Percentiles rank a stretch among this genome's conserved stretches.
phyloP scores from a whole-genome alignment of 1,140 invertebrate genomes.

The Acyrthosiphon pisum region DNA sequence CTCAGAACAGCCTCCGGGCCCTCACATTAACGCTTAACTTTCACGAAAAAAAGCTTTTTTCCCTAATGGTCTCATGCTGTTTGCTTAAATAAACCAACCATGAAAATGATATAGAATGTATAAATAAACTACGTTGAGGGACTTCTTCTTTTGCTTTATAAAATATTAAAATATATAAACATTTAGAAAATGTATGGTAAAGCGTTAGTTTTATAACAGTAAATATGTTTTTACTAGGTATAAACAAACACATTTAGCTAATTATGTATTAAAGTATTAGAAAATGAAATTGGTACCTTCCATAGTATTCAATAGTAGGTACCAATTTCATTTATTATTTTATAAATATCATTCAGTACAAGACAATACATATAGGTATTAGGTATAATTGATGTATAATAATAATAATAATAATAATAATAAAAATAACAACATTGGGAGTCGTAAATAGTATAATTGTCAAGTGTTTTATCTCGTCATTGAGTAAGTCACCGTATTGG shows the following conservation, averaged over 20 bases:
- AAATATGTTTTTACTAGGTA: not conserved
- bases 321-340: not conserved
- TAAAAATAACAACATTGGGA: too few relatives aligned
- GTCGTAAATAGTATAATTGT: too few relatives aligned
- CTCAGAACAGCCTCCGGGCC: not conserved
- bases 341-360: not conserved
- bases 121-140: not conserved
- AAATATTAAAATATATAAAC: not conserved
- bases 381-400: too few relatives aligned
- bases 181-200: not conserved
- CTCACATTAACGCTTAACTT: conserved; percentile 47
- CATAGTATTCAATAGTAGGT: too few relatives aligned
- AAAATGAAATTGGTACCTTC: not conserved
- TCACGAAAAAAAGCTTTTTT: conserved; percentile 30
- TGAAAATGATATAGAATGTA: conserved; percentile 26
- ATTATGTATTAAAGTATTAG: not conserved
- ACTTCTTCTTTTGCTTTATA: not conserved
- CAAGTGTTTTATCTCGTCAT: too few relatives aligned
- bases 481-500: too few relatives aligned
- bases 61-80: conserved; percentile 42
- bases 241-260: not conserved
- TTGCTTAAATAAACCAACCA: conserved; percentile 25
- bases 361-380: too few relatives aligned
- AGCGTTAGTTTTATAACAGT: not conserved
- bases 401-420: too few relatives aligned